Evolutionary conservation across 2,113 vertebrate genomes (phyloP).

Genomic region (Zootoca vivipara): DNA sequence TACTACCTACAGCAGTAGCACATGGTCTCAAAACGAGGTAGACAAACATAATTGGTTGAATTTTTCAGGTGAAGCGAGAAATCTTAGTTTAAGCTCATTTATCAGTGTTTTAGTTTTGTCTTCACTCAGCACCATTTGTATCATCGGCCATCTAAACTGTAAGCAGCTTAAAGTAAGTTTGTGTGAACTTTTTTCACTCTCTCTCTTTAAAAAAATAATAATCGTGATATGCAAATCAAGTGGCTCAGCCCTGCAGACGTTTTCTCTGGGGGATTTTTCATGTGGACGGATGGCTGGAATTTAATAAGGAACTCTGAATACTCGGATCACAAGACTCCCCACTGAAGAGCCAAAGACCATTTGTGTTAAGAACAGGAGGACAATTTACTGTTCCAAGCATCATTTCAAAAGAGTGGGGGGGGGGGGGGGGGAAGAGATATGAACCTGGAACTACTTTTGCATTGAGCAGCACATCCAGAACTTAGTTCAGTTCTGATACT

Average conservation of each 20-base stretch:
- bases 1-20: slow-evolving; percentile 72
- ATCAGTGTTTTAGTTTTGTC: slow-evolving; percentile 43
- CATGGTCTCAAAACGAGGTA: slow-evolving; percentile 87
- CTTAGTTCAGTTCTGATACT: not conserved
- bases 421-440: no score
- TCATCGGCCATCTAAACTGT: slow-evolving; percentile 32
- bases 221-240: not conserved
- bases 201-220: no score
- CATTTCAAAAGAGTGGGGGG: not conserved
- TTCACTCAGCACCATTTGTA: slow-evolving; percentile 36
- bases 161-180: slow-evolving; percentile 33
- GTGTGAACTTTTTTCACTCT: slow-evolving; percentile 6
- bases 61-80: slow-evolving; percentile 69
- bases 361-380: not conserved
- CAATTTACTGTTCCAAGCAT: not conserved
- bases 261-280: not conserved
- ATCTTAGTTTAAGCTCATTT: slow-evolving; percentile 40
- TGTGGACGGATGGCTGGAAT: not conserved
- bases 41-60: slow-evolving; percentile 75
- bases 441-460: not conserved
- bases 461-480: not conserved
- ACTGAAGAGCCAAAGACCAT: not conserved
- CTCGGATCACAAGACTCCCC: slow-evolving; percentile 6
- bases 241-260: not conserved
- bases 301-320: not conserved